Conservation (phyloP, 2,888 invertebrate genomes). For the Tenthredo scrophulariae region DNA sequence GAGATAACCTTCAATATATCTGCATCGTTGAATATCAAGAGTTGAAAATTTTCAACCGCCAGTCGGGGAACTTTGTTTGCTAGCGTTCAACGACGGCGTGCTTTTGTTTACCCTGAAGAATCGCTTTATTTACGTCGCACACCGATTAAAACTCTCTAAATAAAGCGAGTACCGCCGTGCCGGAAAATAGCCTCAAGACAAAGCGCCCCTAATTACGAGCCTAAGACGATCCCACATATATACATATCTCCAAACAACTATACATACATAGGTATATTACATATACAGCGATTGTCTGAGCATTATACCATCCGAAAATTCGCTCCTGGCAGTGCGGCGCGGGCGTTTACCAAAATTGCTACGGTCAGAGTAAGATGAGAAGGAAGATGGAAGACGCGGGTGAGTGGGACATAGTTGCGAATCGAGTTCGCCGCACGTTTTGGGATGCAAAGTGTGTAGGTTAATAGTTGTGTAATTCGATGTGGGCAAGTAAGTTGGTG, state of each 20-base stretch:
- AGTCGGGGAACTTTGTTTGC: constrained; percentile 39
- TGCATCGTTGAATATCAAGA: constrained; percentile 32
- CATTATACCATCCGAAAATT: constrained; percentile 18
- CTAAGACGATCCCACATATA: constrained; percentile 10
- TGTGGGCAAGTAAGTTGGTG: constrained; percentile 41
- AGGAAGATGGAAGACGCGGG: constrained; percentile 6
- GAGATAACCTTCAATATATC: constrained; percentile 43
- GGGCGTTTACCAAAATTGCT: background rate
- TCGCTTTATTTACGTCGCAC: constrained; percentile 44
- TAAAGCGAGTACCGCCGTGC: constrained; percentile 20
- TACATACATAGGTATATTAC: background rate
- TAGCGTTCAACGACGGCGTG: background rate
- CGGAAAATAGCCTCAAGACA: constrained; percentile 36
- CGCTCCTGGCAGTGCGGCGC: background rate
- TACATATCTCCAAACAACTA: background rate
- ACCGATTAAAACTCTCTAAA: constrained; percentile 50
- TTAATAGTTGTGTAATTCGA: constrained; percentile 54
- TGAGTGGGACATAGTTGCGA: constrained; percentile 41
- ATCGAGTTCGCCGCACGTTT: constrained; percentile 36
- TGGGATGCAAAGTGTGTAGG: constrained; percentile 50
- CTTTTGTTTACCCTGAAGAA: constrained; percentile 39
- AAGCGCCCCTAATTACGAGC: constrained; percentile 37
- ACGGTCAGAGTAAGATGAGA: constrained; percentile 13
- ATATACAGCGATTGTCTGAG: background rate
- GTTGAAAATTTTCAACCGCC: constrained; percentile 1